Conservation (phyloP, 2,888 invertebrate species). For the Cyclophora punctaria region DNA sequence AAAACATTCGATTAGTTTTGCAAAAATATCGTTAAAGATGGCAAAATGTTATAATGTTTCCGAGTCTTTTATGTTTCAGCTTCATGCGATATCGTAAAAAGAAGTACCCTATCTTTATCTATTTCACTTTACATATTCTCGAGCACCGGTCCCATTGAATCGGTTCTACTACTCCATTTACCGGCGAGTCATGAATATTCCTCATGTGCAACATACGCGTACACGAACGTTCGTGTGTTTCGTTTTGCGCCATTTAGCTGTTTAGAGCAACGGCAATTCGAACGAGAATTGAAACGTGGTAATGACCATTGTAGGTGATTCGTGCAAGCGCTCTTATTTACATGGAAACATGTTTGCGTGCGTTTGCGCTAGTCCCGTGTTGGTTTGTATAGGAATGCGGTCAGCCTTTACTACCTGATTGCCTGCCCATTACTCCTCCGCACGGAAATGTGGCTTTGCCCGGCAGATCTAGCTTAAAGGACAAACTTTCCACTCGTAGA, state of each 20-base stretch:
- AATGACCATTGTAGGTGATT: slow-evolving; percentile 60
- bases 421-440: slow-evolving; percentile 23
- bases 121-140: slow-evolving; percentile 24
- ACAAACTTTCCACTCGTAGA: slow-evolving; percentile 19
- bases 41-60: neutral
- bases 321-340: slow-evolving; percentile 62
- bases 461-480: slow-evolving; percentile 28
- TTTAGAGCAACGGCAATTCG: slow-evolving; percentile 48
- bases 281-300: slow-evolving; percentile 58
- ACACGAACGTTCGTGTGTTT: slow-evolving; percentile 35
- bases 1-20: no score
- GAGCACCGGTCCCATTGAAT: slow-evolving; percentile 29
- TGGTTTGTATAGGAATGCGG: slow-evolving; percentile 31
- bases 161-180: slow-evolving; percentile 40
- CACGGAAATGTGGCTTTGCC: slow-evolving; percentile 23
- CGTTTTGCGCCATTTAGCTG: slow-evolving; percentile 59
- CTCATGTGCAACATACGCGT: slow-evolving; percentile 43
- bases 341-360: slow-evolving; percentile 55
- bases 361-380: slow-evolving; percentile 36
- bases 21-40: no score
- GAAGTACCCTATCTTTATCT: slow-evolving; percentile 12
- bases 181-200: slow-evolving; percentile 52
- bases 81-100: slow-evolving; percentile 13
- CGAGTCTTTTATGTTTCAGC: neutral
- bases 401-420: slow-evolving; percentile 25